Base-by-base conservation (phyloP, 2,888 invertebrate genomes). In the Nebria salina region DNA sequence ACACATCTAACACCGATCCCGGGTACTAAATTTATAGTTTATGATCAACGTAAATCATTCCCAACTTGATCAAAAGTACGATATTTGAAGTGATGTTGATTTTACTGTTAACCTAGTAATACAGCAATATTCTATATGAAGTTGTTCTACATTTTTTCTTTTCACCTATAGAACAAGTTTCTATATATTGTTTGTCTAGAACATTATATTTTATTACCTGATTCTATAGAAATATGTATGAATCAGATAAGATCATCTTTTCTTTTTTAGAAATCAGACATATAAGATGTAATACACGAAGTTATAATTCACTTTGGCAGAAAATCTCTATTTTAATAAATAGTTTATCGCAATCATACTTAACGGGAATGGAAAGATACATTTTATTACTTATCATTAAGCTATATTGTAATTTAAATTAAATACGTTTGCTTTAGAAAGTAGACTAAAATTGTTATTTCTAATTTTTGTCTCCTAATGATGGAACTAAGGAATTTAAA, bases 51-150 rank as follows among this genome's bases (percentile, higher is more conserved):
- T 54, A 54, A 54, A 54, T 54, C 54, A 54, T 54, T 54, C 54
- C 1, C 54, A 54, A 54, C 7, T 13, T 54, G 54, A 54, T 54
- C 54, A 54, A 13, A 54, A 54, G 54, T 54, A 8, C 54, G 54
- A 54, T 54, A 54, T 54, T 54, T 54, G 54, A 6, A 8, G 54
- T 54, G 4, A 54, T 54, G 54, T 8, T 54, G 11, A 54, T 54
- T 54, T 54, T 54, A 54, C 54, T 54, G 54, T 54, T 54, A 54
- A 54, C 54, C 54, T 54, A 54, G 54, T 54, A 54, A 54, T 43
- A 43, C 9, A 43, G 7, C 9, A 43, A 43, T 43, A 43, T 54
- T 13, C 54, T 54, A 54, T 13, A 54, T 54, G 7, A 54, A 54
- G 54, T 54, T 54, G 54, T 11, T 11, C 54, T 54, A 54, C 54